Base-by-base conservation (phyloP, 2,797 vertebrate species). In the Cynopterus sphinx region DNA sequence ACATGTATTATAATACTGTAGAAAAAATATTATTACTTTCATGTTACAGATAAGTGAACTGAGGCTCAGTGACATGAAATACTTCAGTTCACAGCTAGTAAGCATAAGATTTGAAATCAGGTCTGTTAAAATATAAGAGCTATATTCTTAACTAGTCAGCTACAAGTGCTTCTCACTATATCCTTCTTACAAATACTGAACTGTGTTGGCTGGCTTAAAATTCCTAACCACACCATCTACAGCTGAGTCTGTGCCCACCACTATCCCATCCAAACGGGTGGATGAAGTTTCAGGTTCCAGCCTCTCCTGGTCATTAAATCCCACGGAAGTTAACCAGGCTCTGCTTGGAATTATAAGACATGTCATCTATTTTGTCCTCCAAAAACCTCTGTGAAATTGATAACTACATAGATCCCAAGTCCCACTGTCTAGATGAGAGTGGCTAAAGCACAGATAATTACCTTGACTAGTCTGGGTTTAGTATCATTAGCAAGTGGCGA, bases 401-500 rank as follows among this genome's bases (percentile, higher is more conserved):
- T 15, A 84, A 84, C 19, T 41, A 51, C 4, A 33, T 43, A 6
- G 12, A 75, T 79, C 9, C 1, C 51, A 81, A 39, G 17, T 68
- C 63, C 43, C 9, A 78, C 24, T 74, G 15, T 73, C 36, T 39
- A 68, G 21, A 15, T 61, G 55, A 67, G 26, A 43, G 19, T 82
- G n/a, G 2, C n/a, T 67, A 31, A 95, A 55, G 51, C 19, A 85
- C 19, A 70, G 17, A 79, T 83, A 87, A 78, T 39, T 83, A 91
- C n/a, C 90, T 82, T 93, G 71, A 81, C n/a, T 88, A 61, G 11
- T 82, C 39, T 41, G n/a, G 13, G 26, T 53, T 95, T 90, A 86
- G 41, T 74, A 59, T 24, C 73, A 11, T 17, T 36, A 82, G 57
- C n/a, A 39, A 86, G 43, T 16, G 13, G n/a, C 36, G 81, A 94